A percentile compares a stretch with the other conserved stretches of the same genome.
Evolutionary conservation across 2,888 invertebrate species (phyloP).

Genomic region (Holacanthella duospinosa): DNA sequence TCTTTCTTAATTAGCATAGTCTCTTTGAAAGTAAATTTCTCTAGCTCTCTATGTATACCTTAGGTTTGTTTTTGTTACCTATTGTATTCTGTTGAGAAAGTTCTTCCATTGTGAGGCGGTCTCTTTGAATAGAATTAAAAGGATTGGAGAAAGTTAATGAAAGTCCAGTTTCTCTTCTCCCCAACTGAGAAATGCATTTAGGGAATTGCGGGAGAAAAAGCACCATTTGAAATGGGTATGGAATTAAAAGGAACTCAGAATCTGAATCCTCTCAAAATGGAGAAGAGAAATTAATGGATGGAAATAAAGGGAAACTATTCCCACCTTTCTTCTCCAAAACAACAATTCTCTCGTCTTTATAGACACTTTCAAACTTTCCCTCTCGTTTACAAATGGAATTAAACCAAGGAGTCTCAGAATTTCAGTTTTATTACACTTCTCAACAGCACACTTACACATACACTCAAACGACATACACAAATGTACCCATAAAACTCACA

Average conservation of each 20-base stretch:
- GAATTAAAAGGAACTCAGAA: not conserved
- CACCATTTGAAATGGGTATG: not conserved
- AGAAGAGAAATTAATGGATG: not conserved
- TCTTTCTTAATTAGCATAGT: too few species aligned
- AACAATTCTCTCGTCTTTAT: not conserved
- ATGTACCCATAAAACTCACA: too few species aligned
- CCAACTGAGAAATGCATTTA: too few species aligned
- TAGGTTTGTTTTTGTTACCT: too few species aligned
- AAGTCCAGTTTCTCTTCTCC: too few species aligned
- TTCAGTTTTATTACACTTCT: not conserved
- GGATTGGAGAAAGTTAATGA: not conserved
- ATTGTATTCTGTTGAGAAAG: too few species aligned
- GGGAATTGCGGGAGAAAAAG: not conserved
- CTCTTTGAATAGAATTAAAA: too few species aligned
- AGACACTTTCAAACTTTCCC: not conserved
- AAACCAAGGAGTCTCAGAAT: not conserved
- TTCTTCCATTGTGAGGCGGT: too few species aligned
- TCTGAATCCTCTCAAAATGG: not conserved
- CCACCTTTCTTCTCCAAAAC: not conserved
- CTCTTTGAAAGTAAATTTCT: too few species aligned
- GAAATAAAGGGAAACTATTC: not conserved
- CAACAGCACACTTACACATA: not conserved
- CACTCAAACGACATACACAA: too few species aligned
- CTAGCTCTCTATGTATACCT: too few species aligned
- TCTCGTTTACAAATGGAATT: not conserved